Percentiles rank a stretch among this genome's conserved stretches.
Evolutionary conservation across 2,888 invertebrate genomes (phyloP).

Genomic region (Epinotia bilunana): DNA sequence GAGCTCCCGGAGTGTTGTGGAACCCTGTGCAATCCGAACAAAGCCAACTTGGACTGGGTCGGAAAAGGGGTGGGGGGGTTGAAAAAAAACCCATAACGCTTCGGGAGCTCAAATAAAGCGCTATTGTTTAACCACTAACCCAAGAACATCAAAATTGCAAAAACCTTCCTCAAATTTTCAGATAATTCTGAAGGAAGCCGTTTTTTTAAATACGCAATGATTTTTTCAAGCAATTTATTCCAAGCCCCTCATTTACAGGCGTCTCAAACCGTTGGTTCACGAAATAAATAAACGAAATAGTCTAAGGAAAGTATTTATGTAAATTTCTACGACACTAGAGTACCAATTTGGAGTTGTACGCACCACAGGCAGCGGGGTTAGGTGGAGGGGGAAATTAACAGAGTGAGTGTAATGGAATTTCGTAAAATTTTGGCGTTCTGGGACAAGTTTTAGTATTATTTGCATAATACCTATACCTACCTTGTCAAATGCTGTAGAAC

Average conservation of each 20-base stretch:
- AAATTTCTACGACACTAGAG: conserved; percentile 42
- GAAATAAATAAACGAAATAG: conserved; percentile 44
- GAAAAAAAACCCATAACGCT: too few relatives aligned
- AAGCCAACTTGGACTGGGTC: too few relatives aligned
- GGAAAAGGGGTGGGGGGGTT: too few relatives aligned
- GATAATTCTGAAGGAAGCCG: conserved; percentile 15
- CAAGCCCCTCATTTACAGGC: conserved; percentile 42
- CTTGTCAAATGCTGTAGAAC: too few relatives aligned
- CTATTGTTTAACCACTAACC: background rate
- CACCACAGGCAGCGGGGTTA: conserved; percentile 30
- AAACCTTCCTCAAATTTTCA: conserved; percentile 27
- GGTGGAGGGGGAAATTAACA: conserved; percentile 18
- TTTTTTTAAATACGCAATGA: conserved; percentile 22
- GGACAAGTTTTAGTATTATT: background rate
- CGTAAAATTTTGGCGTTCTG: conserved; percentile 1
- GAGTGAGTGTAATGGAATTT: conserved; percentile 29
- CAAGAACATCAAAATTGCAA: background rate
- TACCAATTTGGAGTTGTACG: conserved; percentile 41
- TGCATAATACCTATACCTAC: background rate
- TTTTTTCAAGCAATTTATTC: conserved; percentile 38
- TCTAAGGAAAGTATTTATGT: conserved; percentile 44
- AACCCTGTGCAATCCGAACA: too few relatives aligned
- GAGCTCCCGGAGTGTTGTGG: too few relatives aligned
- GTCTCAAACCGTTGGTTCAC: conserved; percentile 41
- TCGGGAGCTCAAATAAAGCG: too few relatives aligned